Conservation (phyloP, 1,140 invertebrate species). For the Drosophila saltans region DNA sequence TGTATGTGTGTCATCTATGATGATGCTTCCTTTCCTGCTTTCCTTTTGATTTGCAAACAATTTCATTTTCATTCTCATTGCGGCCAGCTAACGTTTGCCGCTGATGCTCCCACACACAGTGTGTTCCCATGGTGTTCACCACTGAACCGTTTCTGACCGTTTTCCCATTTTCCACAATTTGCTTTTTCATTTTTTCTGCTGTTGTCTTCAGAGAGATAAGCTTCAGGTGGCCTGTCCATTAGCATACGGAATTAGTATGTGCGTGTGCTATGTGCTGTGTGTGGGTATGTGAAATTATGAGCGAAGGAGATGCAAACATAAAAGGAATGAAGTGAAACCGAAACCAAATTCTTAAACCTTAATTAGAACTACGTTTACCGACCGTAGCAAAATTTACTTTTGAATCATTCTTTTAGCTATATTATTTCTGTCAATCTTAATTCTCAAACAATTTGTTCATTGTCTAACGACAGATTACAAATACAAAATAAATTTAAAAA, state of each 20-base stretch:
- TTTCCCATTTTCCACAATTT: background rate
- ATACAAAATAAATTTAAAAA: no score
- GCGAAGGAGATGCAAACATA: background rate
- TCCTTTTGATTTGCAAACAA: conserved; percentile 72
- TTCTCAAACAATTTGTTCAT: no score
- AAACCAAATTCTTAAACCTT: no score
- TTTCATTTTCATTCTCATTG: conserved; percentile 49
- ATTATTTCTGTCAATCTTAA: no score
- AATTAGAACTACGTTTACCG: no score
- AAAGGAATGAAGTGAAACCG: background rate
- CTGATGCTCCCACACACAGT: background rate
- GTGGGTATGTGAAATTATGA: conserved; percentile 34
- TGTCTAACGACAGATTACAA: no score
- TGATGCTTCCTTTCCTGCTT: conserved; percentile 21
- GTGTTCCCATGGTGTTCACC: background rate
- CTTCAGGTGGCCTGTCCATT: conserved; percentile 56
- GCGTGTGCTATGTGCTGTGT: conserved; percentile 7
- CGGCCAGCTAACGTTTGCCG: conserved; percentile 10
- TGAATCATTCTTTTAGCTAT: no score
- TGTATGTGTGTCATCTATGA: background rate
- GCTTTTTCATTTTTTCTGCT: background rate
- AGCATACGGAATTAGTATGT: conserved; percentile 59
- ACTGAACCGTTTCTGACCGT: no score
- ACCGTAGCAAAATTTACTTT: background rate
- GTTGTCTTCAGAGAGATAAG: conserved; percentile 52